These are phyloP conservation scores for Cryptotis parvus DNA, from an alignment of 2,113 vertebrate species.

Conservation along the genomic window DNA sequence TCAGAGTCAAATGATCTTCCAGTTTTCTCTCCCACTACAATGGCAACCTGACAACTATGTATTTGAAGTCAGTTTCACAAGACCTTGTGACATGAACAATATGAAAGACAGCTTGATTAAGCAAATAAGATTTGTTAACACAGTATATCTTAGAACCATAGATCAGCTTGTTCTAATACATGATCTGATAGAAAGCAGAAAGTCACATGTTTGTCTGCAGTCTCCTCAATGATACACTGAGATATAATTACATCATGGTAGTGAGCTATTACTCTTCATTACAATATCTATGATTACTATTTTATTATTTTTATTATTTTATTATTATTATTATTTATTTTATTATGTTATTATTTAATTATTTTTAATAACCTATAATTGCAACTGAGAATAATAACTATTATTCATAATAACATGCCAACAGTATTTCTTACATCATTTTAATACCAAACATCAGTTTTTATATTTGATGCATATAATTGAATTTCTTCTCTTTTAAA, in stretches of 20 bases:
- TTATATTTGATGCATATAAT: conserved; percentile 9
- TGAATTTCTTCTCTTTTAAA: conserved; percentile 20
- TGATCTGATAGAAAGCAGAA: background rate
- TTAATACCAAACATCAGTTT: background rate
- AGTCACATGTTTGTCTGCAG: background rate
- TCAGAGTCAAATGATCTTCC: background rate
- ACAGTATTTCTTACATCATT: background rate
- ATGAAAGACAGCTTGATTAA: conserved; percentile 20
- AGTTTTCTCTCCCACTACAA: background rate
- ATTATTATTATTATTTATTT: background rate
- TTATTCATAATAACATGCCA: background rate
- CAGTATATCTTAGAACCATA: background rate
- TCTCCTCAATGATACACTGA: background rate
- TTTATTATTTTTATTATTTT: background rate
- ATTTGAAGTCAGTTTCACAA: conserved; percentile 55
- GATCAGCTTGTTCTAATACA: background rate
- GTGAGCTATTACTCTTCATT: background rate
- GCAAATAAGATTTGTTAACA: conserved; percentile 37
- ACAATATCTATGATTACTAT: background rate
- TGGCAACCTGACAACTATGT: background rate
- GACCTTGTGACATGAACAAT: background rate
- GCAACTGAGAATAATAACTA: background rate
- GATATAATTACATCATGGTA: background rate
- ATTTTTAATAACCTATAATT: background rate
- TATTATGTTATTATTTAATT: background rate